Evolutionary conservation across 2,888 invertebrate species (phyloP).

Genomic region (Coelopa pilipes): DNA sequence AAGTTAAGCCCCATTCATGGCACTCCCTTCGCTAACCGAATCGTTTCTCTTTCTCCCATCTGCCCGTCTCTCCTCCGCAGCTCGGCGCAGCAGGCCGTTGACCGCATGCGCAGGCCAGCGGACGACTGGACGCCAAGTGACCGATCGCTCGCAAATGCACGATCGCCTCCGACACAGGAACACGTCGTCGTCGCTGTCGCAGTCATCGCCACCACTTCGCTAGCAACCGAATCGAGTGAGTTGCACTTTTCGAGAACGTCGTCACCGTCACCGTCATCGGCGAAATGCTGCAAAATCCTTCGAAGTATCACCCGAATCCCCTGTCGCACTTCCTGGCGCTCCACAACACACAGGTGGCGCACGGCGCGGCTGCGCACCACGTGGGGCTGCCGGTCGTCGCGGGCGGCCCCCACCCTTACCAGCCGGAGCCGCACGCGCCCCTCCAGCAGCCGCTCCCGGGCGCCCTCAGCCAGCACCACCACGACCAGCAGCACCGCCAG

Average conservation of each 20-base stretch:
- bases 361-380: conserved; percentile 48
- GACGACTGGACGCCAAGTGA: too few species aligned
- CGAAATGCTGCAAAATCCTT: conserved; percentile 66
- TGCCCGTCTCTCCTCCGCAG: conserved; percentile 20
- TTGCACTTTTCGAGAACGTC: too few species aligned
- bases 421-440: conserved; percentile 50
- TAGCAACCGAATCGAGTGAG: too few species aligned
- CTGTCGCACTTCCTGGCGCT: conserved; percentile 67
- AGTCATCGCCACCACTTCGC: too few species aligned
- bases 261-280: background rate
- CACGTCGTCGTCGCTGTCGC: conserved; percentile 16
- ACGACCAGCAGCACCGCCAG: conserved; percentile 34
- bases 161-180: conserved; percentile 43
- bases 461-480: conserved; percentile 30
- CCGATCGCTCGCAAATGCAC: conserved; percentile 42
- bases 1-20: conserved; percentile 35
- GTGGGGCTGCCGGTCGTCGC: conserved; percentile 50
- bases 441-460: conserved; percentile 46
- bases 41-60: conserved; percentile 7
- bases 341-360: conserved; percentile 60
- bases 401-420: conserved; percentile 55
- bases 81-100: conserved; percentile 48
- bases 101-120: conserved; percentile 45
- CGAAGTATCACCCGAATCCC: conserved; percentile 67
- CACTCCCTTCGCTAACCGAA: background rate